Evolutionary conservation across 2,888 invertebrate genomes (phyloP).

Genomic region (Drosophila rubida): DNA sequence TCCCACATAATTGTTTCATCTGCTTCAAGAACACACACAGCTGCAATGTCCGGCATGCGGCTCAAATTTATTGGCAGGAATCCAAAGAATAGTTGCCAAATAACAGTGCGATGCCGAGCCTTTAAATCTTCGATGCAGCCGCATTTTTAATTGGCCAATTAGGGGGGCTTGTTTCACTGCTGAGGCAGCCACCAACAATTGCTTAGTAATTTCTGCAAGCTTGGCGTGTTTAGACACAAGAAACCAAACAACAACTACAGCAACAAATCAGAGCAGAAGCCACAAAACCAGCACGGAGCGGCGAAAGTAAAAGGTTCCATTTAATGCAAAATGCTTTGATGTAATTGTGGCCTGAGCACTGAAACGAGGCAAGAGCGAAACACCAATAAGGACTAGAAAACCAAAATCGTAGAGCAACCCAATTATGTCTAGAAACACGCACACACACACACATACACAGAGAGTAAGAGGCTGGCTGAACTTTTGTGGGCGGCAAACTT

Average conservation of each 20-base stretch:
- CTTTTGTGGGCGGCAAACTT: conserved; percentile 33
- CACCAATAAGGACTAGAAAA: conserved; percentile 27
- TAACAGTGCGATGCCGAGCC: conserved; percentile 19
- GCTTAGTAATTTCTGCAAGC: conserved; percentile 64
- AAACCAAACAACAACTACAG: conserved; percentile 34
- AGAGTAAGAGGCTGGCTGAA: background rate
- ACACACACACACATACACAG: conserved; percentile 17
- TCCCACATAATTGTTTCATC: conserved; percentile 15
- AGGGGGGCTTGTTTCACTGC: conserved; percentile 39
- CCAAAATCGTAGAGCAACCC: conserved; percentile 49
- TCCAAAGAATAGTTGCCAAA: conserved; percentile 23
- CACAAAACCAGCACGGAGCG: conserved; percentile 45
- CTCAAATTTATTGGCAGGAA: conserved; percentile 42
- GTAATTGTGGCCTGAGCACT: conserved; percentile 70
- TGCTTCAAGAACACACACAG: background rate
- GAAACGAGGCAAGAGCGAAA: conserved; percentile 19
- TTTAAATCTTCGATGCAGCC: conserved; percentile 33
- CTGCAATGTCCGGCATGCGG: conserved; percentile 14
- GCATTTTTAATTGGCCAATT: conserved; percentile 75
- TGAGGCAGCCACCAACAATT: conserved; percentile 49
- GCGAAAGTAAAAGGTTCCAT: conserved; percentile 60
- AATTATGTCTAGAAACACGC: conserved; percentile 64
- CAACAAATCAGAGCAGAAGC: conserved; percentile 29
- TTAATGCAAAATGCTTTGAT: conserved; percentile 76
- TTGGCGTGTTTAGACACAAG: conserved; percentile 61